These are phyloP conservation scores for Phyto melanocephala DNA, from an alignment of 2,888 invertebrate genomes.

Conservation along the genomic window DNA sequence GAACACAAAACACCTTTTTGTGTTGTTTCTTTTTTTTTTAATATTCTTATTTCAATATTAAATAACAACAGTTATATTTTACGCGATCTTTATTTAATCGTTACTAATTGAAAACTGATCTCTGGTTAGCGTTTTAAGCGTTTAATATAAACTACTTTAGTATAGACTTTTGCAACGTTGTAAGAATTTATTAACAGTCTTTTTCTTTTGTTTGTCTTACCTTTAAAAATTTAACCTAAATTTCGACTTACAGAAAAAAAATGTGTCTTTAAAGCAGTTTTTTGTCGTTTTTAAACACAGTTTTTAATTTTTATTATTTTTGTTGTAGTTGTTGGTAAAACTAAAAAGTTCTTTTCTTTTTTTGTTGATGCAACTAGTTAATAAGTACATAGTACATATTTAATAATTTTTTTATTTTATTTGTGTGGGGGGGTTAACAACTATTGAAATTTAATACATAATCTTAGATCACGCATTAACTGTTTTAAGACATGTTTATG, in stretches of 20 bases:
- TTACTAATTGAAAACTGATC: conserved; percentile 47
- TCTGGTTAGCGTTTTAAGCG: conserved; percentile 2
- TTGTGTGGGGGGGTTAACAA: not conserved
- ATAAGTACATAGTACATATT: no score
- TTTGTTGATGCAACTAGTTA: not conserved
- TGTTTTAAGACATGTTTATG: conserved; percentile 41
- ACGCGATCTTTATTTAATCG: conserved; percentile 20
- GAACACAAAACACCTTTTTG: not conserved
- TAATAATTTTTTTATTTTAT: not conserved
- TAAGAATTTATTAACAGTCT: not conserved
- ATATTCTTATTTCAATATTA: not conserved
- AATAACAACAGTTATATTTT: not conserved
- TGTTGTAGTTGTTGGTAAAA: not conserved
- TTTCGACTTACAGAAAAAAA: conserved; percentile 17
- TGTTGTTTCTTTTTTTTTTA: not conserved
- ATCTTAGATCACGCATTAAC: conserved; percentile 44
- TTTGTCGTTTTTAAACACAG: not conserved
- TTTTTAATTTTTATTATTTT: conserved; percentile 16
- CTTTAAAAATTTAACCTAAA: conserved; percentile 44
- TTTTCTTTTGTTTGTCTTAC: not conserved
- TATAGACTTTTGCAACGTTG: conserved; percentile 44
- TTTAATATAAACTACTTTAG: conserved; percentile 51
- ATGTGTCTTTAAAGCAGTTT: conserved; percentile 35
- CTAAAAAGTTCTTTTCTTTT: not conserved
- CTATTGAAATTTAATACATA: conserved; percentile 18